phyloP scores from a whole-genome alignment of 2,113 vertebrate genomes.

The Tursiops truncatus region DNA sequence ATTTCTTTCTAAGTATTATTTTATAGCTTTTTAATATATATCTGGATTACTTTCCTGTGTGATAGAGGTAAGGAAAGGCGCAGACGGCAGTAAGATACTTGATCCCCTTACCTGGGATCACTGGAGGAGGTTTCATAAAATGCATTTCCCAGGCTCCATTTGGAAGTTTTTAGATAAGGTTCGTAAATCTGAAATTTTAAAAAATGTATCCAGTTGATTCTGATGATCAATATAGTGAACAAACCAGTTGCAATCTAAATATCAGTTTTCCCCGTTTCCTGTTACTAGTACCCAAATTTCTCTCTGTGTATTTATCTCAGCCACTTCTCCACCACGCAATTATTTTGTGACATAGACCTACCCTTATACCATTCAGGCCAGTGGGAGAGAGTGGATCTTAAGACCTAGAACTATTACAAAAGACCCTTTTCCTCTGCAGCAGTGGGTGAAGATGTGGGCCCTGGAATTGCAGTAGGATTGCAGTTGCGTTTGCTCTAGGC shows the following conservation, averaged over 20 bases:
- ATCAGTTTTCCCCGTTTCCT: background rate
- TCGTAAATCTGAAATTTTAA: background rate
- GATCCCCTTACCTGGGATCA: background rate
- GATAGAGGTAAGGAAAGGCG: background rate
- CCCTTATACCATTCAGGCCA: background rate
- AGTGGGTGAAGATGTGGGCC: background rate
- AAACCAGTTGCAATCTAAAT: background rate
- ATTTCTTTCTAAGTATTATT: conserved; percentile 37
- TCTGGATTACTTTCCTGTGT: background rate
- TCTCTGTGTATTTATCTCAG: background rate
- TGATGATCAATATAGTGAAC: background rate
- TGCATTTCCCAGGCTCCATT: background rate
- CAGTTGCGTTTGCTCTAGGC: background rate
- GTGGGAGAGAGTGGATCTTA: background rate
- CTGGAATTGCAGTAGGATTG: background rate
- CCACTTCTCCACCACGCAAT: accelerated
- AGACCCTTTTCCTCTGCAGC: background rate
- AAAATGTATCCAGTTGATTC: background rate
- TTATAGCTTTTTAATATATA: background rate
- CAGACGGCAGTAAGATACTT: background rate
- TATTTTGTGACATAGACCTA: background rate
- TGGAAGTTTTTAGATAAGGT: background rate
- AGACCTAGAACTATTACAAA: background rate
- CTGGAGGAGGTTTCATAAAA: background rate
- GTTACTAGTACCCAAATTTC: background rate